Evolutionary conservation across 2,113 vertebrate genomes (phyloP).

Genomic region (Ictidomys tridecemlineatus): DNA sequence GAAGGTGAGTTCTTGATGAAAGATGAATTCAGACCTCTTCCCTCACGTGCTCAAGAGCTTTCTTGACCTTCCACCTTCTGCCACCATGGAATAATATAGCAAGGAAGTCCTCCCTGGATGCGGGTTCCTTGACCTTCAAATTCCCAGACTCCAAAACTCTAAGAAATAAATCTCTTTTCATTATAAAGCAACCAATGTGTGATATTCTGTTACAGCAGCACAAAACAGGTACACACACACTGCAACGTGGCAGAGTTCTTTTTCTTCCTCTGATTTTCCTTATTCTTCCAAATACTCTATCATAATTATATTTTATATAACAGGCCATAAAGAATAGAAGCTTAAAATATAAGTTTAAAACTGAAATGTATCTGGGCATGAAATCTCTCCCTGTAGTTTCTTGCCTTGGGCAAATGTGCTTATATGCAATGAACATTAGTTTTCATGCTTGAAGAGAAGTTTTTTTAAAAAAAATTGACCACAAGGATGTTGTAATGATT

Average conservation of each 20-base stretch:
- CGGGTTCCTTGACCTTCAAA: not conserved
- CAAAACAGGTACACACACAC: not conserved
- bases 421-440: not conserved
- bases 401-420: not conserved
- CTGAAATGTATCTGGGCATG: not conserved
- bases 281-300: not conserved
- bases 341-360: constrained; percentile 6
- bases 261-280: not conserved
- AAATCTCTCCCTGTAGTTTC: not conserved
- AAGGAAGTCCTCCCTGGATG: not conserved
- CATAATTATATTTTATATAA: not conserved
- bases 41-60: no score
- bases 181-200: not conserved
- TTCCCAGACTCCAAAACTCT: not conserved
- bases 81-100: not conserved
- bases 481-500: not conserved
- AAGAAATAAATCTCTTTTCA: not conserved
- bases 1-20: not conserved
- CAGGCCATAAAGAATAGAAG: not conserved
- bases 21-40: not conserved
- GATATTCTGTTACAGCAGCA: not conserved
- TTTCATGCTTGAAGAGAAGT: not conserved
- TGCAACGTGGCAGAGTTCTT: not conserved
- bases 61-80: not conserved
- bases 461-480: constrained; percentile 3